Percentiles rank a stretch among this genome's conserved stretches.
phyloP scores from a whole-genome alignment of 2,113 vertebrate species.

The Turnix velox region DNA sequence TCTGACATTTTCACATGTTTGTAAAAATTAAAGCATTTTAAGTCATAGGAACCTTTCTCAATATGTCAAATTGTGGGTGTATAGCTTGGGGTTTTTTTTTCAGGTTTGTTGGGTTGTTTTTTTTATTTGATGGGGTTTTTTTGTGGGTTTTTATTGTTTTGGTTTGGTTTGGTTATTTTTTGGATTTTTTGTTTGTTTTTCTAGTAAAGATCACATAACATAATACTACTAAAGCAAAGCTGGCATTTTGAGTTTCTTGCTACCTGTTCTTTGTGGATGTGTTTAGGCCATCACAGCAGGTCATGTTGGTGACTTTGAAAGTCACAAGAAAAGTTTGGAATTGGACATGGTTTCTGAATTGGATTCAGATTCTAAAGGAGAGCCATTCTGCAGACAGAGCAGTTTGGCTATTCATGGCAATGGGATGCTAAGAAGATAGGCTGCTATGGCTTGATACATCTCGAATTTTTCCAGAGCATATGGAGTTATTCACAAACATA shows the following conservation, averaged over 20 bases:
- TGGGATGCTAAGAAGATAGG: neutral
- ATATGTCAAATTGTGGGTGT: neutral
- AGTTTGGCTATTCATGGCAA: neutral
- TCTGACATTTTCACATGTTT: neutral
- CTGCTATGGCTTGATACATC: neutral
- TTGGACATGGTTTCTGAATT: neutral
- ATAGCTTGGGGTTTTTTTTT: rapidly evolving
- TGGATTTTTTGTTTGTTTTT: no score
- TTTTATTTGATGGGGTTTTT: no score
- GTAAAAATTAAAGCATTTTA: neutral
- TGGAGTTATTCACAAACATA: neutral
- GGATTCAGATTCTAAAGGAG: no score
- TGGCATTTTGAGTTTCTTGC: neutral
- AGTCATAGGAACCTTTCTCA: neutral
- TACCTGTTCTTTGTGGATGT: neutral
- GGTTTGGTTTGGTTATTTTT: no score
- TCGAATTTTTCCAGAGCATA: neutral
- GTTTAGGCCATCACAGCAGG: neutral
- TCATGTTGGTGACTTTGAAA: neutral
- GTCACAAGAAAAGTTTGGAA: neutral
- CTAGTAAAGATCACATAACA: neutral
- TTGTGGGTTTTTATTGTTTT: no score
- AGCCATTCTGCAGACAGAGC: neutral
- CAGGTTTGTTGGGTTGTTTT: no score
- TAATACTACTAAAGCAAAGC: neutral